A percentile compares a stretch with the other conserved stretches of the same genome.
Conservation (phyloP, 2,888 invertebrate species). For the Rhingia rostrata region DNA sequence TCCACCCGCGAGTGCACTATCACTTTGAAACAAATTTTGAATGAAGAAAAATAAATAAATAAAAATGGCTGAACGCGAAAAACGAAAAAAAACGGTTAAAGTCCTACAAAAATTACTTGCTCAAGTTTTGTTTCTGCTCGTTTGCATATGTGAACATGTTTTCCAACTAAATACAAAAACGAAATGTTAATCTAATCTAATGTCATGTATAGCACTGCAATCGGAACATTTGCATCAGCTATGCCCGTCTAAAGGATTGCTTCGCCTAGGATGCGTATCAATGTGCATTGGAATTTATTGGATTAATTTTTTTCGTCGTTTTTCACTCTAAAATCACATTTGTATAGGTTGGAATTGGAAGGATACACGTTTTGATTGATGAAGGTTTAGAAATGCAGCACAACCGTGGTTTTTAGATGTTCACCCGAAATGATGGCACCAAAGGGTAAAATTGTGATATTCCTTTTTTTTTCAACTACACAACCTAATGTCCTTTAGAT, state of each 20-base stretch:
- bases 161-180: constrained; percentile 1
- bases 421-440: not conserved
- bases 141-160: constrained; percentile 43
- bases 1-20: not conserved
- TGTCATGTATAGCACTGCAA: constrained; percentile 47
- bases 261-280: constrained; percentile 43
- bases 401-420: not conserved
- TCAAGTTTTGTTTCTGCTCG: constrained; percentile 27
- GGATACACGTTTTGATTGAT: constrained; percentile 1
- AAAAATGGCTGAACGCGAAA: not conserved
- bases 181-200: constrained; percentile 42
- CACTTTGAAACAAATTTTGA: not conserved
- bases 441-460: not conserved
- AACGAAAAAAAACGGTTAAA: not conserved
- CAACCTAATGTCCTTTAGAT: constrained; percentile 24
- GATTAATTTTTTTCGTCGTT: constrained; percentile 7
- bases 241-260: constrained; percentile 27
- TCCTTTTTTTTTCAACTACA: not conserved
- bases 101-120: constrained; percentile 2
- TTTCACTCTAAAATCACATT: constrained; percentile 18
- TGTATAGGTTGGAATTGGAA: constrained; percentile 29
- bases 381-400: not conserved
- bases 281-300: constrained; percentile 44
- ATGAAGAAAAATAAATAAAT: not conserved
- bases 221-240: constrained; percentile 60